Evolutionary conservation across 1,140 invertebrate species (phyloP).

Genomic region (Frieseomelitta varia): DNA sequence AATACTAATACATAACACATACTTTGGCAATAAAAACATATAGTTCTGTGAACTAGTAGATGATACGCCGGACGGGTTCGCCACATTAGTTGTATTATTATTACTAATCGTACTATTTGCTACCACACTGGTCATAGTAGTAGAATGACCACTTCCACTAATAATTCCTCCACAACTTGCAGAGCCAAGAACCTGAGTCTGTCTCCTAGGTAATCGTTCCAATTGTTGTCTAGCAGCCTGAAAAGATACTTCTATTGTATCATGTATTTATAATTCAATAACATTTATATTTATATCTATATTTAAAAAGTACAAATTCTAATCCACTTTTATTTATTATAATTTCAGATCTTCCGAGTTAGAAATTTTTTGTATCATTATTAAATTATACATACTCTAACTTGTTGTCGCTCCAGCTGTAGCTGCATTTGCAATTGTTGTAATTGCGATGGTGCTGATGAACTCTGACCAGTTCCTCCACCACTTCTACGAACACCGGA

Average conservation of each 20-base stretch:
- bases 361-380: background rate
- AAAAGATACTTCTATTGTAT: slow-evolving; percentile 28
- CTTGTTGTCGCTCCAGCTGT: slow-evolving; percentile 93
- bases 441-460: slow-evolving; percentile 89
- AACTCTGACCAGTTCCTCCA: slow-evolving; percentile 82
- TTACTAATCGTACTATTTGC: slow-evolving; percentile 78
- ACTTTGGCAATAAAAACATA: slow-evolving; percentile 85
- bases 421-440: slow-evolving; percentile 95
- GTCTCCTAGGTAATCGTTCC: slow-evolving; percentile 92
- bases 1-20: slow-evolving; percentile 31
- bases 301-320: background rate
- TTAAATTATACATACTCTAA: slow-evolving; percentile 83
- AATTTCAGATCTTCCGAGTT: too few species aligned
- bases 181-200: slow-evolving; percentile 82
- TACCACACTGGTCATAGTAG: slow-evolving; percentile 75
- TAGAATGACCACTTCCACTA: slow-evolving; percentile 80
- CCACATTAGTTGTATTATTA: slow-evolving; percentile 78
- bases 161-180: slow-evolving; percentile 74
- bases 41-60: slow-evolving; percentile 80
- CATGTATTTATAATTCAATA: background rate
- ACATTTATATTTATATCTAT: background rate
- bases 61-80: slow-evolving; percentile 77
- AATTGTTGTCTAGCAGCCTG: slow-evolving; percentile 92
- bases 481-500: slow-evolving; percentile 91
- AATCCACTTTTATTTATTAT: background rate